phyloP scores from a whole-genome alignment of 1,140 invertebrate genomes.

The Zaprionus kolodkinae region DNA sequence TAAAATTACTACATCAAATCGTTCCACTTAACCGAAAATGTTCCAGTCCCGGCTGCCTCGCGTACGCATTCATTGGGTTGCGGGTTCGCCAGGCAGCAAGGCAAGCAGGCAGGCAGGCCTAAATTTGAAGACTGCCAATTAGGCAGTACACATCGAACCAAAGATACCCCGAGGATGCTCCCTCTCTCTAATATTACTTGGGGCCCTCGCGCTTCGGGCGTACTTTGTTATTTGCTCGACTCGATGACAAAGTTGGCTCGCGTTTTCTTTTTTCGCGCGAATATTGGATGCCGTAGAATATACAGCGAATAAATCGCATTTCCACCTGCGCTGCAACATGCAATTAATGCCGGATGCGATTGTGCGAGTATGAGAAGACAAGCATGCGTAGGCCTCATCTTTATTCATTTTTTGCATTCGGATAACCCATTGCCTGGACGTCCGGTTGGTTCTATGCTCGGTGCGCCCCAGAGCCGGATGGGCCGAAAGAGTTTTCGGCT shows the following conservation, averaged over 20 bases:
- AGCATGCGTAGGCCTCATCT: constrained; percentile 21
- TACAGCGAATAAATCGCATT: neutral
- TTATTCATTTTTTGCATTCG: constrained; percentile 50
- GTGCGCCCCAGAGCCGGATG: constrained; percentile 51
- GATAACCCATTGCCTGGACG: constrained; percentile 58
- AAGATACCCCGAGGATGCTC: constrained; percentile 19
- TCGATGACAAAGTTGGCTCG: constrained; percentile 6
- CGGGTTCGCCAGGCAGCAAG: neutral
- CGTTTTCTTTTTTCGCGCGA: neutral
- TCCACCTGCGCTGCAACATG: constrained; percentile 7
- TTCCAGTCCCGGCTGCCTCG: constrained; percentile 44
- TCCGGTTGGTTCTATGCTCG: constrained; percentile 57
- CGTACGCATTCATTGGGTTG: constrained; percentile 41
- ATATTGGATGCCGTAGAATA: neutral
- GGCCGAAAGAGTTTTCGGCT: constrained; percentile 55
- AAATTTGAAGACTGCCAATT: constrained; percentile 67
- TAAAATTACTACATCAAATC: constrained; percentile 77
- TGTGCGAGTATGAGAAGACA: constrained; percentile 25
- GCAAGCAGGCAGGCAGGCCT: constrained; percentile 8
- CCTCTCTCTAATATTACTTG: constrained; percentile 48
- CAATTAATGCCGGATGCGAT: constrained; percentile 27
- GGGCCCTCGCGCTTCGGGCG: constrained; percentile 29
- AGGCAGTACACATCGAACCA: constrained; percentile 46
- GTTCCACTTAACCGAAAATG: constrained; percentile 73
- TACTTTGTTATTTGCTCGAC: constrained; percentile 51